A percentile compares a stretch with the other conserved stretches of the same genome.
Evolutionary conservation across 2,797 vertebrate species (phyloP).

Genomic region (Clarias laeviceps): DNA sequence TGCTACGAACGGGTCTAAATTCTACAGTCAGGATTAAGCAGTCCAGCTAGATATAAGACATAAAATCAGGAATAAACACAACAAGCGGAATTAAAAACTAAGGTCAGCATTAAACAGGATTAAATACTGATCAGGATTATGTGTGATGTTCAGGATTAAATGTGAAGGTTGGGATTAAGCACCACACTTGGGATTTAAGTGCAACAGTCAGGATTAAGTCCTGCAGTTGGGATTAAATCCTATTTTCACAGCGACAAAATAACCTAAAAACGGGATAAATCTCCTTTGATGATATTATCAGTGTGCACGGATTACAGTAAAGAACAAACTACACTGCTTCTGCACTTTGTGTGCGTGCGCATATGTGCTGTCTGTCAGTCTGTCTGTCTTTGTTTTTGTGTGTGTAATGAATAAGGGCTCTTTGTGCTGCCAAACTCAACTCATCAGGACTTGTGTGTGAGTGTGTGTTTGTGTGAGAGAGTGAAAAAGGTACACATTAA

Average conservation of each 20-base stretch:
- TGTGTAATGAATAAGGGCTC: constrained; percentile 23
- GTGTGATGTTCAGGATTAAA: too few species aligned
- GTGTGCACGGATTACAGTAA: neutral
- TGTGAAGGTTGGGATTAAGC: too few species aligned
- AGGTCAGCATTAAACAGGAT: neutral
- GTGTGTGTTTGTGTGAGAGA: constrained; percentile 13
- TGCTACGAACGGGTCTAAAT: neutral
- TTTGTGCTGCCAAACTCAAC: constrained; percentile 19
- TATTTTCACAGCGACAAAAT: neutral
- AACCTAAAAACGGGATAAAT: neutral
- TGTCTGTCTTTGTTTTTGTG: neutral
- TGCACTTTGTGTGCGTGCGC: constrained; percentile 35
- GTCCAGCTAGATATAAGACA: neutral
- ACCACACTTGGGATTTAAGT: too few species aligned
- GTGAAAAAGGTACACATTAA: constrained; percentile 29
- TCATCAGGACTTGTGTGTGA: constrained; percentile 13
- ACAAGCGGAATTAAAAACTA: neutral
- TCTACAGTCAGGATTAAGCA: neutral
- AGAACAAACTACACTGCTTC: neutral
- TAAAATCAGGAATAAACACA: neutral
- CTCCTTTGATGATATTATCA: neutral
- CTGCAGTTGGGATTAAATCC: neutral
- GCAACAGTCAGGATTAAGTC: too few species aligned
- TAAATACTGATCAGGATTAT: too few species aligned
- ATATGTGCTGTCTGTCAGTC: constrained; percentile 38